Conservation (phyloP, 2,888 invertebrate genomes). For the Drosophila birchii region DNA sequence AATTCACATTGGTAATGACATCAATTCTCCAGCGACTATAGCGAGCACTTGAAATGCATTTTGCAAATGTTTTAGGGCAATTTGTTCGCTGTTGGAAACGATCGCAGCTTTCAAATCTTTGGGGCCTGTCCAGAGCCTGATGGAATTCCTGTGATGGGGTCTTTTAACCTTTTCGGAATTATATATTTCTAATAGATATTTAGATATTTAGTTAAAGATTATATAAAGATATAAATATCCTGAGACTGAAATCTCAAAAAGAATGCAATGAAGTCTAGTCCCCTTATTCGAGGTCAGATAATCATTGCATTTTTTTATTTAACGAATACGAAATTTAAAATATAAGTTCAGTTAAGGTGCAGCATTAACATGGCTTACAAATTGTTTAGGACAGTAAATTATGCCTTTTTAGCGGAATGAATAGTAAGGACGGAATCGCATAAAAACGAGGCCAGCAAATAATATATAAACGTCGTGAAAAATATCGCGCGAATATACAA, state of each 20-base stretch:
- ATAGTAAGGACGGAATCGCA: background rate
- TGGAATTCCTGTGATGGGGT: background rate
- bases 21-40: slow-evolving; percentile 68
- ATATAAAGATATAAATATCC: no score
- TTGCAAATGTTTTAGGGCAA: slow-evolving; percentile 62
- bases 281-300: no score
- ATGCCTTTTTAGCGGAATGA: slow-evolving; percentile 12
- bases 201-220: background rate
- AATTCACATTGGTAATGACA: slow-evolving; percentile 81
- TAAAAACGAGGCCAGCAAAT: slow-evolving; percentile 28
- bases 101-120: background rate
- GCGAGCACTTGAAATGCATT: slow-evolving; percentile 48
- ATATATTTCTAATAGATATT: background rate
- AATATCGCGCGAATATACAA: background rate
- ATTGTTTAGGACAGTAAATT: slow-evolving; percentile 22
- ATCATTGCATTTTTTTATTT: no score
- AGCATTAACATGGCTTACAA: slow-evolving; percentile 5
- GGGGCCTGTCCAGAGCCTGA: background rate
- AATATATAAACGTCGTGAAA: slow-evolving; percentile 37
- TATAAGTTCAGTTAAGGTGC: background rate
- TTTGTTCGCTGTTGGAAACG: slow-evolving; percentile 54
- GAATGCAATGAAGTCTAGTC: no score
- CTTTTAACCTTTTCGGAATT: background rate
- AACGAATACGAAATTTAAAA: no score
- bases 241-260: background rate